These are phyloP conservation scores for Congeria kusceri DNA, from an alignment of 2,888 invertebrate species.

Conservation along the genomic window DNA sequence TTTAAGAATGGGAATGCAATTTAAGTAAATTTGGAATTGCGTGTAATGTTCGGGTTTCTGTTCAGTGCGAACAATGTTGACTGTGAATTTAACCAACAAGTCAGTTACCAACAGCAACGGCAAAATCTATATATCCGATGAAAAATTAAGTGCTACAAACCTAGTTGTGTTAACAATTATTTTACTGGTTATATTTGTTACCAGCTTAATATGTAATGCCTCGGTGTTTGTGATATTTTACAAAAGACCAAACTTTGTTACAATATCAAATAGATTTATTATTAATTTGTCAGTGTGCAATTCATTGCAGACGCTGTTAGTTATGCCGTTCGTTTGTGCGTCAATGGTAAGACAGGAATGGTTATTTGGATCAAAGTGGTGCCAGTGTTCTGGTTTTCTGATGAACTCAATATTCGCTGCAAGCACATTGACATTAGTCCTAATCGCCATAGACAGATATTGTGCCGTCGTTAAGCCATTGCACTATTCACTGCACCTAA, in stretches of 20 bases:
- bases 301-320: constrained; percentile 85
- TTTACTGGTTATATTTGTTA: constrained; percentile 71
- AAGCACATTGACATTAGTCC: constrained; percentile 88
- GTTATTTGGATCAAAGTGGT: constrained; percentile 83
- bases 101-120: neutral
- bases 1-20: too few species aligned
- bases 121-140: constrained; percentile 5
- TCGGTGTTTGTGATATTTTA: constrained; percentile 91
- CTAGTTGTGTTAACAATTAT: constrained; percentile 67
- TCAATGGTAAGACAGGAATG: constrained; percentile 83
- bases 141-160: constrained; percentile 45
- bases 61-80: neutral
- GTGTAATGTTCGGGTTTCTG: too few species aligned
- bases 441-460: constrained; percentile 89
- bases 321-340: constrained; percentile 85
- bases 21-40: too few species aligned
- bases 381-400: constrained; percentile 88
- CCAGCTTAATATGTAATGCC: constrained; percentile 90
- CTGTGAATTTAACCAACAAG: constrained; percentile 21
- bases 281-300: constrained; percentile 88
- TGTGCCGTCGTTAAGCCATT: constrained; percentile 89
- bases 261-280: constrained; percentile 90
- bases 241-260: constrained; percentile 90
- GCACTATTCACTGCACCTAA: constrained; percentile 88
- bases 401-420: constrained; percentile 88